Conservation (phyloP, 2,797 vertebrate species). For the Pogonophryne albipinna region DNA sequence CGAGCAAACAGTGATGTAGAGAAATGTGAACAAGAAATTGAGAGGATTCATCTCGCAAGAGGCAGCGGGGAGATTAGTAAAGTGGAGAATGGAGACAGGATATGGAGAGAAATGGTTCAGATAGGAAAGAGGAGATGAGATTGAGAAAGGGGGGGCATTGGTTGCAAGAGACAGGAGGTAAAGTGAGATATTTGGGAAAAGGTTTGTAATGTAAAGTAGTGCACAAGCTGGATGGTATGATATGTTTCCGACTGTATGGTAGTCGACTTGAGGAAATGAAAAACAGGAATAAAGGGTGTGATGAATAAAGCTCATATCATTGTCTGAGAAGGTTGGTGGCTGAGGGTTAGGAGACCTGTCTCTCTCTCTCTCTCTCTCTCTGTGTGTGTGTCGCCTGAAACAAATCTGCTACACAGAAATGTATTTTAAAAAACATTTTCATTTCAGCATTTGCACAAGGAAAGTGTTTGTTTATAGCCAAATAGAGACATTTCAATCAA, state of each 20-base stretch:
- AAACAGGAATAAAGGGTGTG: conserved; percentile 27
- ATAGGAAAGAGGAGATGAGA: conserved; percentile 44
- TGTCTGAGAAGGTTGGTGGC: conserved; percentile 11
- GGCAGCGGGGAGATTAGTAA: conserved; percentile 54
- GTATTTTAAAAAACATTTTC: no score
- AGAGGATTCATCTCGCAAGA: conserved; percentile 67
- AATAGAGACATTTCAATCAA: background rate
- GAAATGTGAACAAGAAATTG: conserved; percentile 40
- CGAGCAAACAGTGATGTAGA: conserved; percentile 38
- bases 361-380: no score
- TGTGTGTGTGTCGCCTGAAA: no score
- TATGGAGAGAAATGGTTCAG: conserved; percentile 56
- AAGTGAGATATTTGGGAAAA: conserved; percentile 39
- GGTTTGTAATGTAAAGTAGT: conserved; percentile 54
- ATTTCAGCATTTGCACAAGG: background rate
- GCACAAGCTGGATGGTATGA: conserved; percentile 37
- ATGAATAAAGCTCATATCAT: conserved; percentile 51
- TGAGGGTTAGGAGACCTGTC: conserved; percentile 5
- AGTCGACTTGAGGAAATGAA: no score
- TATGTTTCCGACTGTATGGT: conserved; percentile 13
- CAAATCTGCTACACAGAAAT: no score
- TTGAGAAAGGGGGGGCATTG: background rate
- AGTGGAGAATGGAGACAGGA: conserved; percentile 46
- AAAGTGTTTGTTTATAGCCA: background rate
- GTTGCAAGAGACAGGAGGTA: conserved; percentile 31